Conservation (phyloP, 2,797 vertebrate genomes). For the Pseudomugil tenellus region DNA sequence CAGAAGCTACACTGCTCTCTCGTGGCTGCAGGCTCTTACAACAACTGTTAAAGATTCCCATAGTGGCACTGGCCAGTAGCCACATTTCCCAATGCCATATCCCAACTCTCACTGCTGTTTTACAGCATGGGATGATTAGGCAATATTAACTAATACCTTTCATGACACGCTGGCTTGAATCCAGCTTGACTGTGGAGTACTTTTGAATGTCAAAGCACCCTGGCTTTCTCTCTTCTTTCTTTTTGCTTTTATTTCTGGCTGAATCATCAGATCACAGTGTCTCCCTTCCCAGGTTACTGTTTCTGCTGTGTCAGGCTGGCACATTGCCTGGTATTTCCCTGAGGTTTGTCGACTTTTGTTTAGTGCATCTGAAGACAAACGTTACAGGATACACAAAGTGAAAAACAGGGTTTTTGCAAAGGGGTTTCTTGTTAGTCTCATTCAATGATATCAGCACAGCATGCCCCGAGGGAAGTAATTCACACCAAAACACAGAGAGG, state of each 20-base stretch:
- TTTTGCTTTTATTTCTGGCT: conserved; percentile 70
- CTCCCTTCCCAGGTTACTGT: conserved; percentile 80
- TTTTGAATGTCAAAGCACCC: conserved; percentile 75
- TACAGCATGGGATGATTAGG: conserved; percentile 58
- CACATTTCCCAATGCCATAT: conserved; percentile 66
- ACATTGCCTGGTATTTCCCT: conserved; percentile 73
- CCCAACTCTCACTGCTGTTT: conserved; percentile 44
- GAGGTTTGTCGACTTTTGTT: conserved; percentile 77
- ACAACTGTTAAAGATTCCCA: conserved; percentile 40
- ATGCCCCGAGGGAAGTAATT: conserved; percentile 31
- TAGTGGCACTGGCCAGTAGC: conserved; percentile 37
- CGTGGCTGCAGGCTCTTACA: conserved; percentile 54
- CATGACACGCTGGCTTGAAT: conserved; percentile 56
- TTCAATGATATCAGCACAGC: conserved; percentile 39
- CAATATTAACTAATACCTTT: conserved; percentile 68
- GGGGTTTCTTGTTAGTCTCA: conserved; percentile 29
- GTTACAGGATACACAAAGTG: conserved; percentile 42
- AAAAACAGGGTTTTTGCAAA: conserved; percentile 27
- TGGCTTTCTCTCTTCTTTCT: conserved; percentile 34
- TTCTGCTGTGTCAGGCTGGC: conserved; percentile 84
- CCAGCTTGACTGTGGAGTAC: conserved; percentile 61
- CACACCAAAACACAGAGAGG: conserved; percentile 45
- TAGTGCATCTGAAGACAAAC: conserved; percentile 70
- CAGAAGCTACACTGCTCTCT: conserved; percentile 70
- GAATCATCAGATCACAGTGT: conserved; percentile 82